A percentile compares a stretch with the other conserved stretches of the same genome.
Conservation (phyloP, 1,140 invertebrate genomes). For the Eriosoma lanigerum region DNA sequence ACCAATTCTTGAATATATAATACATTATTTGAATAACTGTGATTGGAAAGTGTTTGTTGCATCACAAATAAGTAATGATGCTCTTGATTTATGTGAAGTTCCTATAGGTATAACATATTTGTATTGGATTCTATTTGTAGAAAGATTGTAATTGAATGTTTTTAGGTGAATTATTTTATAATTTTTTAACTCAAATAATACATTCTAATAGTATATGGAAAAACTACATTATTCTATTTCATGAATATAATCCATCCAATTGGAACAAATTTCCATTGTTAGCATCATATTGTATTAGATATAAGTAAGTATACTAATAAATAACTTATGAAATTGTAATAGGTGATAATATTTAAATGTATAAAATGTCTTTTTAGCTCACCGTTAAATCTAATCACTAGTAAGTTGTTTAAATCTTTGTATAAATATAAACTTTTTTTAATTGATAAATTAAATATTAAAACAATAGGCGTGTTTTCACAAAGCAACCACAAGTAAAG, state of each 20-base stretch:
- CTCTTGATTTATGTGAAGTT: neutral
- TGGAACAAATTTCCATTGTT: slow-evolving; percentile 19
- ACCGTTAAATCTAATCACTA: neutral
- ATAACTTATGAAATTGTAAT: neutral
- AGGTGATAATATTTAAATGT: neutral
- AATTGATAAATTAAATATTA: too few relatives aligned
- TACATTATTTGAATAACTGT: slow-evolving; percentile 29
- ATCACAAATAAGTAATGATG: slow-evolving; percentile 33
- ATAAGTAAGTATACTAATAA: slow-evolving; percentile 7
- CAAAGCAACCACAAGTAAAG: too few relatives aligned
- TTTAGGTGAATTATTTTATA: slow-evolving; percentile 35
- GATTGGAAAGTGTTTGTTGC: slow-evolving; percentile 49
- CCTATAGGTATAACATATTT: slow-evolving; percentile 22
- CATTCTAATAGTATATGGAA: slow-evolving; percentile 1
- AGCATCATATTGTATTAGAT: slow-evolving; percentile 8
- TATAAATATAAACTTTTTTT: neutral
- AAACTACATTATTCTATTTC: slow-evolving; percentile 5
- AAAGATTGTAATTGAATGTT: neutral
- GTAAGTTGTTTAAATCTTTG: neutral
- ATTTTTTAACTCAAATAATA: slow-evolving; percentile 29
- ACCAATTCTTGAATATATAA: slow-evolving; percentile 35
- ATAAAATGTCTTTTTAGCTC: slow-evolving; percentile 14
- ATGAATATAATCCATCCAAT: slow-evolving; percentile 22
- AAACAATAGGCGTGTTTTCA: too few relatives aligned
- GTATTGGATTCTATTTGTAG: neutral